phyloP scores from a whole-genome alignment of 2,888 invertebrate species.

The Anarsia innoxiella region DNA sequence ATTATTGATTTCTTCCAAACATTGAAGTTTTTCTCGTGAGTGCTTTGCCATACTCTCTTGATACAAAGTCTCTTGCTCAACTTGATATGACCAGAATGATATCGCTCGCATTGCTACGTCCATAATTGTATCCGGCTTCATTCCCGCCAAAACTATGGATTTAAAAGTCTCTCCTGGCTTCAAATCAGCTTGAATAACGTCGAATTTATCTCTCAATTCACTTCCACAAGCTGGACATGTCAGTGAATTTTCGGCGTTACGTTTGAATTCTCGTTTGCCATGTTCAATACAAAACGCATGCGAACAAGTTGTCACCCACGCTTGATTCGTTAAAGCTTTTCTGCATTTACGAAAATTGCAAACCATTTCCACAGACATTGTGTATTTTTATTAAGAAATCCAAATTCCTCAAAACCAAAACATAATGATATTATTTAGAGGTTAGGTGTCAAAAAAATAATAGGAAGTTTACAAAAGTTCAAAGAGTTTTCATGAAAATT shows the following conservation, averaged over 20 bases:
- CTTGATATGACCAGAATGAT: constrained; percentile 72
- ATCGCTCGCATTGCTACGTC: constrained; percentile 73
- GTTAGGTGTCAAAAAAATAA: constrained; percentile 15
- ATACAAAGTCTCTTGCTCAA: constrained; percentile 68
- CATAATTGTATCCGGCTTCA: constrained; percentile 71
- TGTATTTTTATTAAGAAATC: background rate
- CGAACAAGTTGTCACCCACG: constrained; percentile 73
- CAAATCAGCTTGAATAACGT: constrained; percentile 69
- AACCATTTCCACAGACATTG: constrained; percentile 58
- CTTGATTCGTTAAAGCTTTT: constrained; percentile 58
- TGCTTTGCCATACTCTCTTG: constrained; percentile 67
- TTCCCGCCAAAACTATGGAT: constrained; percentile 69
- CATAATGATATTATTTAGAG: constrained; percentile 11
- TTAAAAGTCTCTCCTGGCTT: constrained; percentile 69
- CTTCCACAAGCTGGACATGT: constrained; percentile 69
- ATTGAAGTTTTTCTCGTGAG: constrained; percentile 57
- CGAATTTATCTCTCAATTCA: constrained; percentile 66
- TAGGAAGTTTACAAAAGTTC: constrained; percentile 1
- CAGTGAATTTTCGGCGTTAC: constrained; percentile 56
- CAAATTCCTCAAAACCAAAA: background rate
- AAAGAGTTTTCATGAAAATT: background rate
- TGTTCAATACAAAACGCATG: constrained; percentile 74
- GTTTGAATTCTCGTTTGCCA: constrained; percentile 65
- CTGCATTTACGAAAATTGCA: constrained; percentile 73
- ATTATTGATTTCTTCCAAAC: constrained; percentile 61